These are phyloP conservation scores for Dryadula phaetusa DNA, from an alignment of 2,888 invertebrate genomes.

Conservation along the genomic window DNA sequence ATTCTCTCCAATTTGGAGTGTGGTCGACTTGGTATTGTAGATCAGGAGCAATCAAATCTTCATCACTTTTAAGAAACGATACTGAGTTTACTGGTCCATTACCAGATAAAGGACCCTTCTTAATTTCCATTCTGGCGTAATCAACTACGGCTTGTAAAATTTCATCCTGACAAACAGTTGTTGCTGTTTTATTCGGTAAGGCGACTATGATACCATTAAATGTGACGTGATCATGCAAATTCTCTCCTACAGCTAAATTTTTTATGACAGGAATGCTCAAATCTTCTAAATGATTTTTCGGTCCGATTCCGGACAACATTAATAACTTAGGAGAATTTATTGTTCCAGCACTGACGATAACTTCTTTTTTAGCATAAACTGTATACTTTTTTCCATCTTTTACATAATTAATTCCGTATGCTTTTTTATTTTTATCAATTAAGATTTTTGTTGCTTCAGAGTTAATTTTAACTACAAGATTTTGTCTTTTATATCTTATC, in stretches of 20 bases:
- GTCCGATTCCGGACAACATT: constrained; percentile 72
- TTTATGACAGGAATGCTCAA: constrained; percentile 57
- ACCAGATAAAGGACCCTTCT: constrained; percentile 77
- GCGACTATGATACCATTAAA: constrained; percentile 78
- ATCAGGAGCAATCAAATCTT: constrained; percentile 82
- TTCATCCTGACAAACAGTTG: constrained; percentile 65
- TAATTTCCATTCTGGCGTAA: constrained; percentile 61
- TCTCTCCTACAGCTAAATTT: constrained; percentile 68
- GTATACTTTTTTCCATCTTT: constrained; percentile 50
- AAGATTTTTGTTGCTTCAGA: constrained; percentile 82
- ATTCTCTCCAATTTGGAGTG: constrained; percentile 73
- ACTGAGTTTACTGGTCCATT: constrained; percentile 82
- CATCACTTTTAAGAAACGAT: constrained; percentile 82
- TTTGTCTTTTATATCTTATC: constrained; percentile 79
- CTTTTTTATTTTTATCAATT: constrained; percentile 73
- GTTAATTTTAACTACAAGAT: constrained; percentile 76
- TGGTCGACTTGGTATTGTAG: constrained; percentile 85
- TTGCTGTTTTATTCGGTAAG: constrained; percentile 78
- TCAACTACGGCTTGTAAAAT: constrained; percentile 66
- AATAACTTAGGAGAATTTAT: constrained; percentile 67
- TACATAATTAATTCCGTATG: constrained; percentile 62
- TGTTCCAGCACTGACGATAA: constrained; percentile 64
- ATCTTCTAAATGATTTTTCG: constrained; percentile 57
- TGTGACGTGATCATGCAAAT: constrained; percentile 71
- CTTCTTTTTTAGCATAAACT: constrained; percentile 65